Evolutionary conservation across 2,888 invertebrate species (phyloP), one percentile per base, ranked within the genome.

Genomic region (Choristoneura rosaceana): DNA sequence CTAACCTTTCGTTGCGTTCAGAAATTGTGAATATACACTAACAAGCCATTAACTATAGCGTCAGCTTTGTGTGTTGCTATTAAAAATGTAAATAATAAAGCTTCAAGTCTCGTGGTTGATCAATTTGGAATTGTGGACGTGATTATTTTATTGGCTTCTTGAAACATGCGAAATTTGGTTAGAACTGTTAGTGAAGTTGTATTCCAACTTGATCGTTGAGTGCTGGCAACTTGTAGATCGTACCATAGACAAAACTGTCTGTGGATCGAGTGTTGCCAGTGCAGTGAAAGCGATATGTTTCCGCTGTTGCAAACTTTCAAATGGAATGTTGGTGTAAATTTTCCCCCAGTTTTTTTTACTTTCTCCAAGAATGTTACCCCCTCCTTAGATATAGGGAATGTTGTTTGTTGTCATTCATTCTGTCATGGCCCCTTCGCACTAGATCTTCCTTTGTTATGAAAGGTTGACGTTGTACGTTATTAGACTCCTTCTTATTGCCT

Each of bases 301-400:
- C 82, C 80, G 86, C 88, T 89, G 90, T 84, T 80, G 90, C 87
- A 89, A 83, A 82, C 78, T 88, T 84, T 91, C 95, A 95, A 95
- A 95, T 95, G 95, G 95, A 95, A 95, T 95, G 95, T 95, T 95
- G 95, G 95, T 95, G 95, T 95, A 95, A 88, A 91, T 90, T 93
- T 89, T 79, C 82, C 82, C 55, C 55, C 17, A 80, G 79, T 80
- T 84, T 88, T 87, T 85, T 79, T 85, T 84, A 83, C 80, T 83
- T 88, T 84, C 79, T 85, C 84, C 90, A 82, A 84, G 96, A 96
- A 96, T 96, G 96, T 96, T 95, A 95, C 93, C 82, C 77, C 77
- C 82, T 87, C 87, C 77, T 84, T 92, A 90, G 95, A 90, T 83
- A 75, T 92, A 92, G 92, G 93, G 93, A 94, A 93, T 93, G 93